These are phyloP conservation scores for Oscheius sp. DNA, from an alignment of 2,888 invertebrate genomes.

Conservation along the genomic window DNA sequence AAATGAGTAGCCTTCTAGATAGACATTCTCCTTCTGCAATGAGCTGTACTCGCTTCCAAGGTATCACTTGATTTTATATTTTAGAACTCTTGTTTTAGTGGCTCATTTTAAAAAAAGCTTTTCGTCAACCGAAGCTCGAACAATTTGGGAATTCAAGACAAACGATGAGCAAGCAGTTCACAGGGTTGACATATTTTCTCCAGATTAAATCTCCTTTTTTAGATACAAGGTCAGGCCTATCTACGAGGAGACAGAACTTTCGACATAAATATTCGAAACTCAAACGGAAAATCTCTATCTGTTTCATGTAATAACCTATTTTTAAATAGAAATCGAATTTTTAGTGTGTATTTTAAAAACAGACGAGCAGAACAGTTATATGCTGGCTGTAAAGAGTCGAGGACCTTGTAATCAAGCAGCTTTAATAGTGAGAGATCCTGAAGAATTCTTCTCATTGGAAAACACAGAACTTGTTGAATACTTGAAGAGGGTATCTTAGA, in stretches of 20 bases:
- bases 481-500: slow-evolving; percentile 42
- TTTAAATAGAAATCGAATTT: background rate
- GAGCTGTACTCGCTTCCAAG: slow-evolving; percentile 34
- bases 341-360: slow-evolving; percentile 34
- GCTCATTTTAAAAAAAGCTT: slow-evolving; percentile 39
- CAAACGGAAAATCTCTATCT: slow-evolving; percentile 42
- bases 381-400: slow-evolving; percentile 38
- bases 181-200: background rate
- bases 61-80: background rate
- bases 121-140: slow-evolving; percentile 40
- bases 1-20: slow-evolving; percentile 30
- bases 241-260: slow-evolving; percentile 40
- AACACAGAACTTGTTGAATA: slow-evolving; percentile 46
- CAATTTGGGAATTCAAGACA: slow-evolving; percentile 42
- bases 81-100: slow-evolving; percentile 13
- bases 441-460: slow-evolving; percentile 50
- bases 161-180: background rate
- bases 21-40: slow-evolving; percentile 26
- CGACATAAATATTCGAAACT: slow-evolving; percentile 37
- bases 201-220: background rate
- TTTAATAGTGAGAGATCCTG: slow-evolving; percentile 48
- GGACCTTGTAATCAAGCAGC: slow-evolving; percentile 51
- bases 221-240: slow-evolving; percentile 47
- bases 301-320: slow-evolving; percentile 40
- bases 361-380: slow-evolving; percentile 28